phyloP scores from a whole-genome alignment of 2,888 invertebrate genomes.

The Hypena proboscidalis region DNA sequence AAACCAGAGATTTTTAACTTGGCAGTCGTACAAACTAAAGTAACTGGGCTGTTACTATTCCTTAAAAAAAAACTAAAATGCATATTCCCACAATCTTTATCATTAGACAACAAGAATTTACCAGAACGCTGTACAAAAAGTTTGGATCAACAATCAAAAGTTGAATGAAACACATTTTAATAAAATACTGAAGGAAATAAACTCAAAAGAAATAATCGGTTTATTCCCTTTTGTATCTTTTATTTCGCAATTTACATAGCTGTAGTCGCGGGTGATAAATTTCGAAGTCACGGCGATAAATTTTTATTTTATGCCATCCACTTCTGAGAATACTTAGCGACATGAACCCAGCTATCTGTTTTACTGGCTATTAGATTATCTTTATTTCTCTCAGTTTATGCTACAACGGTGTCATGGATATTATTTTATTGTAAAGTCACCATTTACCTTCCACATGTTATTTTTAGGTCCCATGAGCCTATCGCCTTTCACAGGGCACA shows the following conservation, averaged over 20 bases:
- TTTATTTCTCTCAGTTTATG: conserved; percentile 32
- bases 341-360: conserved; percentile 42
- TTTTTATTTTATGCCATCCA: conserved; percentile 53
- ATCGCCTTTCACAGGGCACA: too few species aligned
- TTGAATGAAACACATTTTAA: conserved; percentile 32
- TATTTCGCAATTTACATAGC: conserved; percentile 44
- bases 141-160: conserved; percentile 13
- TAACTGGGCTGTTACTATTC: too few species aligned
- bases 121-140: conserved; percentile 8
- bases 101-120: conserved; percentile 1
- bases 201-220: conserved; percentile 47
- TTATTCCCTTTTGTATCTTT: conserved; percentile 38
- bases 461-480: too few species aligned
- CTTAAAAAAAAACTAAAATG: too few species aligned
- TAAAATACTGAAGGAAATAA: conserved; percentile 36
- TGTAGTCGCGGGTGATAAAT: conserved; percentile 48
- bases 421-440: conserved; percentile 27
- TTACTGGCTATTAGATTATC: conserved; percentile 40
- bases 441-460: conserved; percentile 13
- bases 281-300: conserved; percentile 43
- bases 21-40: too few species aligned
- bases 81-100: too few species aligned
- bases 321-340: conserved; percentile 46
- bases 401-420: conserved; percentile 19
- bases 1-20: too few species aligned